Conservation (phyloP, 2,888 invertebrate genomes). For the Amphimallon solstitiale region DNA sequence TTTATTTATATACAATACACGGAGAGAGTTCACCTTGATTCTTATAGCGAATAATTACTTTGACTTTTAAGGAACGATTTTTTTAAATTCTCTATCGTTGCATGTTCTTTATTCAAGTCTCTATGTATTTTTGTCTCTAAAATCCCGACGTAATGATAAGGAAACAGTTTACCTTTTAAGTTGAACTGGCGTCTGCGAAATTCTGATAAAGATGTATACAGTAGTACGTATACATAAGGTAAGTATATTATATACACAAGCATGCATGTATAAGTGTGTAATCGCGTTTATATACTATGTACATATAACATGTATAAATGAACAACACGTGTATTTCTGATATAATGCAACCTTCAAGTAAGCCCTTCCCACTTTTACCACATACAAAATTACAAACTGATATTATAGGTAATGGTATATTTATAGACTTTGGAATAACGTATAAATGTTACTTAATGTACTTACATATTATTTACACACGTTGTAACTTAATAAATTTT, state of each 20-base stretch:
- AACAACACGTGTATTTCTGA: not conserved
- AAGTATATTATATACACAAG: too few species aligned
- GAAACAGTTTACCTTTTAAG: not conserved
- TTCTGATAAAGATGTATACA: not conserved
- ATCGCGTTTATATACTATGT: not conserved
- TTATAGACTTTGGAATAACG: not conserved
- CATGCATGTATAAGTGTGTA: too few species aligned
- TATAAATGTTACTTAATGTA: too few species aligned
- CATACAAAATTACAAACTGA: slow-evolving; percentile 6
- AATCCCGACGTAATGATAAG: not conserved
- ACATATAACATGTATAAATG: not conserved
- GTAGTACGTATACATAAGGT: too few species aligned
- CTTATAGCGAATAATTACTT: not conserved
- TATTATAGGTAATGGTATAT: not conserved
- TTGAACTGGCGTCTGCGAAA: not conserved
- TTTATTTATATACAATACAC: not conserved
- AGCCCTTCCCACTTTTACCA: slow-evolving; percentile 13
- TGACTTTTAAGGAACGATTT: not conserved
- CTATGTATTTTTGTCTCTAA: not conserved
- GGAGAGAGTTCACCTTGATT: not conserved
- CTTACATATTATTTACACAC: too few species aligned
- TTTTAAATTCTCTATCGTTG: not conserved
- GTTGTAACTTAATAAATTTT: too few species aligned
- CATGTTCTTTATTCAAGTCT: not conserved
- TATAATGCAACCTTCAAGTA: slow-evolving; percentile 1